Percentiles rank a stretch among this genome's conserved stretches.
Evolutionary conservation across 1,140 invertebrate species (phyloP).

Genomic region (Copidosoma floridanum): DNA sequence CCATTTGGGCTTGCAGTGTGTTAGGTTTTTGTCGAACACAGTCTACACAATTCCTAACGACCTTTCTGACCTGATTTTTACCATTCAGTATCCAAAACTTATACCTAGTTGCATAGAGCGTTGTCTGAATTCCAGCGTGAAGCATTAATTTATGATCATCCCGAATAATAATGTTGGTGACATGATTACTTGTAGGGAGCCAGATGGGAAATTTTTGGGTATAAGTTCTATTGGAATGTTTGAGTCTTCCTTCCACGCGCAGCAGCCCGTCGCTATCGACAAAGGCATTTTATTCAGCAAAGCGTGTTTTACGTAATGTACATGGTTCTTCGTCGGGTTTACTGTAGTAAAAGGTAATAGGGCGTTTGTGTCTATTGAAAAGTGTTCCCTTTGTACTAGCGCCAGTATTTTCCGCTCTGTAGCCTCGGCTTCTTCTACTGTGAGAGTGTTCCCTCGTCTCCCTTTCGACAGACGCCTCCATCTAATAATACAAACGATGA

Average conservation of each 20-base stretch:
- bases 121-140: background rate
- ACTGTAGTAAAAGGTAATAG: no score
- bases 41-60: background rate
- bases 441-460: background rate
- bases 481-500: background rate
- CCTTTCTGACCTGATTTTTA: background rate
- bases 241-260: slow-evolving; percentile 1
- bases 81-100: slow-evolving; percentile 6
- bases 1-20: background rate
- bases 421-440: background rate
- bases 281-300: background rate
- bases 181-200: background rate
- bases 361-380: background rate
- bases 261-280: background rate
- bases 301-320: background rate
- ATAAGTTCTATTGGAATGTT: background rate
- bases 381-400: background rate
- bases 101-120: background rate
- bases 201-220: slow-evolving; percentile 4
- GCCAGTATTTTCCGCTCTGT: background rate
- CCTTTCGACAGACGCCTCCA: background rate
- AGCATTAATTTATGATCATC: background rate
- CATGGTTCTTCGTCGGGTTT: no score
- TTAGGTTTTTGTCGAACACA: background rate
- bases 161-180: background rate